Evolutionary conservation across 2,113 vertebrate genomes (phyloP).

Genomic region (Xenopus tropicalis): UCB_Xtro_10.0 CM004444.2:118908001-118908500

Average conservation of each 20-base stretch:
- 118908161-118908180: neutral
- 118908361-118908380: constrained; percentile 43
- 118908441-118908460: constrained; percentile 49
- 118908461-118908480: constrained; percentile 53
- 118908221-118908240: neutral
- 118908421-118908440: constrained; percentile 48
- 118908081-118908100: neutral
- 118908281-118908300: constrained; percentile 25
- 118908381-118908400: constrained; percentile 18
- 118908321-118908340: constrained; percentile 42
- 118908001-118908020: constrained; percentile 28
- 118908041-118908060: constrained; percentile 17
- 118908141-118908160: neutral
- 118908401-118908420: constrained; percentile 53
- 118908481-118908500: constrained; percentile 53
- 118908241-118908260: neutral
- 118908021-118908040: constrained; percentile 16
- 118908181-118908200: constrained; percentile 1
- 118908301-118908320: constrained; percentile 39
- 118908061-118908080: constrained; percentile 21
- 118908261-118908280: constrained; percentile 18
- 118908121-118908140: neutral
- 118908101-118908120: neutral
- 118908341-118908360: neutral
- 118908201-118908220: neutral